Conservation (phyloP, 2,113 vertebrate species). For the Nymphicus hollandicus region DNA sequence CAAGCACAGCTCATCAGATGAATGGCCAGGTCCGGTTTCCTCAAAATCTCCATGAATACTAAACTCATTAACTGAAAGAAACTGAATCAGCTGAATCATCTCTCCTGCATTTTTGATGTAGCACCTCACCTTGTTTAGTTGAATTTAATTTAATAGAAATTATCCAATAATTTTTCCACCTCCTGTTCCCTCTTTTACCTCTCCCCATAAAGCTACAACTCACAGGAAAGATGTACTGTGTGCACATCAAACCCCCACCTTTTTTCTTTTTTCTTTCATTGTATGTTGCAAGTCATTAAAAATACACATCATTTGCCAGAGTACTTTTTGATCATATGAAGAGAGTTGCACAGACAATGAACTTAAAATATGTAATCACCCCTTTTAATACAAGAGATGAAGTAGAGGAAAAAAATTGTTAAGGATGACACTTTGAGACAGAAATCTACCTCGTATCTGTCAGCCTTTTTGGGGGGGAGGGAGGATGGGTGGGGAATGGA, state of each 20-base stretch:
- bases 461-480: accelerated
- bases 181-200: not conserved
- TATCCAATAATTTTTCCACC: not conserved
- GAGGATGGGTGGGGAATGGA: accelerated
- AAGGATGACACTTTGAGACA: not conserved
- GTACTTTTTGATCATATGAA: not conserved
- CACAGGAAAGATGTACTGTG: not conserved
- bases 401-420: not conserved
- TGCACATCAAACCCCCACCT: not conserved
- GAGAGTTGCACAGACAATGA: not conserved
- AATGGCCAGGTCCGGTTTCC: not conserved
- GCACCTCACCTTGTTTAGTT: conserved; percentile 40
- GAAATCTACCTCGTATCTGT: accelerated
- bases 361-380: not conserved
- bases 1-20: not conserved
- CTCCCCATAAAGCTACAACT: not conserved
- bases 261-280: not conserved
- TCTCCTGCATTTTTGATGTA: conserved; percentile 16
- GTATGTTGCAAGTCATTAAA: not conserved
- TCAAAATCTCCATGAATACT: conserved; percentile 17
- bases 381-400: not conserved
- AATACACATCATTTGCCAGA: not conserved
- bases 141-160: conserved; percentile 29
- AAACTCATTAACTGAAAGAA: not conserved
- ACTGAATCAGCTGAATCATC: not conserved